Evolutionary conservation across 2,888 invertebrate species (phyloP).

Genomic region (Muschampia plurimacula): DNA sequence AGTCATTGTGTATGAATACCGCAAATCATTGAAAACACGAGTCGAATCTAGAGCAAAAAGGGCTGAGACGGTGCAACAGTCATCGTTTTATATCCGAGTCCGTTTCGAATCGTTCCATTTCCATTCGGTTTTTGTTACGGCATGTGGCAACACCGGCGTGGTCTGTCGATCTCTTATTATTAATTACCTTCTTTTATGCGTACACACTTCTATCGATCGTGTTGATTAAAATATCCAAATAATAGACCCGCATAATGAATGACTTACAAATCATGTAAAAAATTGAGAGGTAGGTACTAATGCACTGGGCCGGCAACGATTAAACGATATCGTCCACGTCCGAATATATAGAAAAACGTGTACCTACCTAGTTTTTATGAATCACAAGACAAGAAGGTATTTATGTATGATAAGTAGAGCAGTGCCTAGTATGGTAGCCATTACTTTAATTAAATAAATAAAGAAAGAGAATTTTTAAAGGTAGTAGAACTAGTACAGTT

Average conservation of each 20-base stretch:
- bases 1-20: constrained; percentile 48
- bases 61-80: constrained; percentile 67
- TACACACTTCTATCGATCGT: constrained; percentile 76
- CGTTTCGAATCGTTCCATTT: constrained; percentile 82
- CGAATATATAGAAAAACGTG: not conserved
- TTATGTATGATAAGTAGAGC: too few species aligned
- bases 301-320: constrained; percentile 60
- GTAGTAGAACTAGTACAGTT: too few species aligned
- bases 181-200: constrained; percentile 83
- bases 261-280: constrained; percentile 59
- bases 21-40: constrained; percentile 70
- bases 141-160: constrained; percentile 73
- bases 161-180: constrained; percentile 75
- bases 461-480: too few species aligned
- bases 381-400: too few species aligned
- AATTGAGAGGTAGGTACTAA: constrained; percentile 38
- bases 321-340: constrained; percentile 39
- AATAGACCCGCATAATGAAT: constrained; percentile 76
- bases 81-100: constrained; percentile 68
- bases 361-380: too few species aligned
- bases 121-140: constrained; percentile 79
- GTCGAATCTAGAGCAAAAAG: constrained; percentile 68
- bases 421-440: too few species aligned
- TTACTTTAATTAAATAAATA: too few species aligned
- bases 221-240: constrained; percentile 85